Evolutionary conservation across 2,113 vertebrate genomes (phyloP).

Genomic region (Chiloscyllium plagiosum): DNA sequence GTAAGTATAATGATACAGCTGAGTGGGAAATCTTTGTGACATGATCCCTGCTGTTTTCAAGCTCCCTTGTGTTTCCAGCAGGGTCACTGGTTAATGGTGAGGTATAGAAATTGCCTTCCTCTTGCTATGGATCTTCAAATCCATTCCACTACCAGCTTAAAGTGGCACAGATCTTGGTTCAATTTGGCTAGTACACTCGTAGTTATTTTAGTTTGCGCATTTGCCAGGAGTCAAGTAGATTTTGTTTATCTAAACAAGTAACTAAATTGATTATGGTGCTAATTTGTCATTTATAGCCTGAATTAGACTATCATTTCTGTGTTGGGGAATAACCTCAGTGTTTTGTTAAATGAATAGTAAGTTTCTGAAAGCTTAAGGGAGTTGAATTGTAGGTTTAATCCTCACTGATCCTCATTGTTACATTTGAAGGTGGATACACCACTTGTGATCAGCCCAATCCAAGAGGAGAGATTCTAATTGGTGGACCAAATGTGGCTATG

Average conservation of each 20-base stretch:
- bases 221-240: background rate
- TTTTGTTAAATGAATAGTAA: background rate
- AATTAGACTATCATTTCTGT: too few species aligned
- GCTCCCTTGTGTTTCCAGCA: background rate
- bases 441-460: slow-evolving; percentile 80
- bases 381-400: background rate
- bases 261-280: background rate
- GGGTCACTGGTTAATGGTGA: background rate
- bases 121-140: background rate
- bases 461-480: slow-evolving; percentile 87
- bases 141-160: background rate
- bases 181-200: background rate
- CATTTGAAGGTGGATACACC: slow-evolving; percentile 79
- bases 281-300: background rate
- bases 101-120: background rate
- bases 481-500: slow-evolving; percentile 87
- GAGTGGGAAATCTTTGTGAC: background rate
- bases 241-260: background rate
- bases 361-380: background rate
- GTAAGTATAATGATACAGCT: background rate
- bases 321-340: background rate
- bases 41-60: background rate
- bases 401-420: background rate
- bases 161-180: background rate
- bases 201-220: background rate